Base-by-base conservation (phyloP, 2,113 vertebrate genomes). In the Zingel zingel region DNA sequence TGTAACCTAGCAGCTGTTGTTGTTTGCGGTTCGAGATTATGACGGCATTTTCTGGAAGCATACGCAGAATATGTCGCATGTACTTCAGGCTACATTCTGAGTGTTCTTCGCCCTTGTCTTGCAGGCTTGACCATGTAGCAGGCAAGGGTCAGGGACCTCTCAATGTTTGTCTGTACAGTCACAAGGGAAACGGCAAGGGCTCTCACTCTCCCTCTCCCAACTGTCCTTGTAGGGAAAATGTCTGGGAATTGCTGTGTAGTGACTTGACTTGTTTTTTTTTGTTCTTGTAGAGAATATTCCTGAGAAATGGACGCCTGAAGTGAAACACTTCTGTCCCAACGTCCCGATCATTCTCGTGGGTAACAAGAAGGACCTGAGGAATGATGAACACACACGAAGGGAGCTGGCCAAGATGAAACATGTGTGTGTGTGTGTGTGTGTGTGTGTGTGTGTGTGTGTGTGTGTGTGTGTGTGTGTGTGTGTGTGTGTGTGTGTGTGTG, bases 391-490 rank as follows among this genome's bases (percentile, higher is more conserved):
- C 76, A 99, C 98, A 2, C 95, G 98, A 70, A 93, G 97, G 71
- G 98, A 99, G 91, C 95, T 99, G 84, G 96, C 96, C 27, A 99
- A 99, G 94, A 99, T 99, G 97, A 99, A 99, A 86, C 98, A 99
- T 97, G 39, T 43, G 39, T 43, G 39, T 43, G 39, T 43, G 9
- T 10, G 9, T 43, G 39, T 39, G 7, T 8, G 1, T 36, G 36
- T 39, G 8, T 39, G 36, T 9, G 1, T 9, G 36, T 39, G 36
- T 39, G 7, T 39, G 36, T 39, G 7, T 39, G 36, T 36, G 6
- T 36, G 33, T 36, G 6, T 36, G 6, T 8, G 6, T 33, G 30
- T 33, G 30, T 33, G 3, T 30, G 30, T 36, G 8, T 39, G 36
- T 39, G 36, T 39, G 36, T 39, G 36, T 9, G 8, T 39, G 36